Evolutionary conservation across 2,797 vertebrate genomes (phyloP), one percentile per base, ranked within the genome.

Genomic region (Lateolabrax maculatus): DNA sequence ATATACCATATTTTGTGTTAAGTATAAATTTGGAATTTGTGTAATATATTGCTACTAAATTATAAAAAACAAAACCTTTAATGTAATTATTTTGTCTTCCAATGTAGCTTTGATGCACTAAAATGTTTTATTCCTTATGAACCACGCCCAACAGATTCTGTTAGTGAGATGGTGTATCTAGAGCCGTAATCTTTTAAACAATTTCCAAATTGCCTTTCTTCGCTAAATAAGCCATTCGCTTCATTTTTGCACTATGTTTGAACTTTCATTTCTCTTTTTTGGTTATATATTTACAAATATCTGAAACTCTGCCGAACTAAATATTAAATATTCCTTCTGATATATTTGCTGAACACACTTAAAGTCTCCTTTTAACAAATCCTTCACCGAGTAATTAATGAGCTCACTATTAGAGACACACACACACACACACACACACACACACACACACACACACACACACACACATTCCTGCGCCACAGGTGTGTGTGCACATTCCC

Each of bases 21-120:
- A 93, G 90, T 94, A 95, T 95, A 93, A 93, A 93, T 95, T 94
- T 94, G 91, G 94, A 95, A 94, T 94, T 93, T 95, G 87, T 95
- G 95, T 96, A 96, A 96, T 95, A 96, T 96, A 96, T 96, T 94
- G 90, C 82, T 89, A 92, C 94, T 96, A 95, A 95, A 96, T 96
- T 96, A 96, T 96, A 71, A 94, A 91, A 85, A 86, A 88, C 78
- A 83, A 92, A 91, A 82, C 67, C 71, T 95, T 92, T 94, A 92
- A 93, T 94, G 92, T 95, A 94, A 95, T 95, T 92, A 93, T 92
- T 93, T 93, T 95, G 90, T 94, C 92, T 95, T 95, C 90, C 89
- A 87, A 94, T 95, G 94, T 94, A 95, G 95, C 95, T 95, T 94
- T 77, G 87, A 95, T 96, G 95, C 95, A 96, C 95, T 96, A 95